Base-by-base conservation (phyloP, 2,113 vertebrate species). In the Seriola aureovittata region DNA sequence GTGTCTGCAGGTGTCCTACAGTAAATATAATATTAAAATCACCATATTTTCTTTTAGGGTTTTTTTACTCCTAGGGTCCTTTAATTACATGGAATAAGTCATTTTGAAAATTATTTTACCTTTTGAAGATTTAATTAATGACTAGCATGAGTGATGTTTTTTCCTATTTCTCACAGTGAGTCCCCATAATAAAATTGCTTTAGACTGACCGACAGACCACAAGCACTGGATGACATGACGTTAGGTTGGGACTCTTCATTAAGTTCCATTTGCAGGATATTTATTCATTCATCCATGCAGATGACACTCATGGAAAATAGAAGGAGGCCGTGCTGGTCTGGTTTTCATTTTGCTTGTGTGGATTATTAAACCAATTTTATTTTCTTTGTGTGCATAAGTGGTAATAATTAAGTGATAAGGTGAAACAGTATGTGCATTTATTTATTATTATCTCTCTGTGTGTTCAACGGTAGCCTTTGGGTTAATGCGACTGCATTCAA, bases 121-220 rank as follows among this genome's bases (percentile, higher is more conserved):
- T 55, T 54, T 25, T 64, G 71, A 85, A 44, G 8, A 63, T 57
- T 23, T 40, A 44, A 64, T 80, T 58, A 80, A 36, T 38, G 55
- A 21, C 36, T 44, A 19, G 12, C 7, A 54, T 19, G 29, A 71
- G 10, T 62, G 50, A 78, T 42, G 46, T 14, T 14, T 16, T 0
- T 71, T 23, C 29, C 6, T 21, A 5, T 34, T 71, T 36, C 42
- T 36, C 54, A 66, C 57, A 17, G 7, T 67, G 36, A 68, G 21
- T 29, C 29, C 29, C 14, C 29, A 9, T 13, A 6, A n/a, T 57
- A 12, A 5, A 21, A 5, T 36, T 78, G 21, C 42, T 32, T 58
- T 21, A n/a, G 25, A 17, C 32, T 42, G 10, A 52, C 6, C 3
- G 12, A 46, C 21, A 57, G 52, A 23, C 21, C 72, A 52, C 7